These are phyloP conservation scores for Zosterops hypoxanthus DNA, from an alignment of 2,113 vertebrate genomes.

Conservation along the genomic window DNA sequence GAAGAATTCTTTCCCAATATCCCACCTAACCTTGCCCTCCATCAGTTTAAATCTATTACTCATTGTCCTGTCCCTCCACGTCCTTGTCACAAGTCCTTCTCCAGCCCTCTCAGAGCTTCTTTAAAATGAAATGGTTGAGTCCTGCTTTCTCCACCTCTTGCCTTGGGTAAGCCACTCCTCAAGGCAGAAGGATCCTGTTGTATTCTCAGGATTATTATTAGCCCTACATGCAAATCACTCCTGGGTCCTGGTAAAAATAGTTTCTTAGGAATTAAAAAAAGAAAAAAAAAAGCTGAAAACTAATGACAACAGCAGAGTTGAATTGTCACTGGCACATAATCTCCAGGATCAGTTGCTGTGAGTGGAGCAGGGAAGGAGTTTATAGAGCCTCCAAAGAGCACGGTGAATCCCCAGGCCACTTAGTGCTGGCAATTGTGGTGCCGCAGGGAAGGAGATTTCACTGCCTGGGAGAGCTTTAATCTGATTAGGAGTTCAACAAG, in stretches of 20 bases:
- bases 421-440: not conserved
- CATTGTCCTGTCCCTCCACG: not conserved
- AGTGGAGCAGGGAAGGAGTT: not conserved
- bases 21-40: not conserved
- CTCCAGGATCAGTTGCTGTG: not conserved
- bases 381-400: not conserved
- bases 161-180: not conserved
- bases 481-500: not conserved
- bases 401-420: not conserved
- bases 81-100: not conserved
- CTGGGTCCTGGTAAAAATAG: not conserved
- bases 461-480: not conserved
- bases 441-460: not conserved
- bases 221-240: not conserved
- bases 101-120: not conserved
- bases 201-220: not conserved
- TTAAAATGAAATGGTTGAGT: not conserved
- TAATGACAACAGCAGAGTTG: not conserved
- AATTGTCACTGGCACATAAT: constrained; percentile 22
- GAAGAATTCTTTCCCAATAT: not conserved
- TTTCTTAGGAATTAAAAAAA: not conserved
- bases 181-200: not conserved
- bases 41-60: not conserved
- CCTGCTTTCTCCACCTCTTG: not conserved
- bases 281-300: not conserved